phyloP scores from a whole-genome alignment of 1,140 invertebrate genomes.

The Dermatophagoides farinae region DNA sequence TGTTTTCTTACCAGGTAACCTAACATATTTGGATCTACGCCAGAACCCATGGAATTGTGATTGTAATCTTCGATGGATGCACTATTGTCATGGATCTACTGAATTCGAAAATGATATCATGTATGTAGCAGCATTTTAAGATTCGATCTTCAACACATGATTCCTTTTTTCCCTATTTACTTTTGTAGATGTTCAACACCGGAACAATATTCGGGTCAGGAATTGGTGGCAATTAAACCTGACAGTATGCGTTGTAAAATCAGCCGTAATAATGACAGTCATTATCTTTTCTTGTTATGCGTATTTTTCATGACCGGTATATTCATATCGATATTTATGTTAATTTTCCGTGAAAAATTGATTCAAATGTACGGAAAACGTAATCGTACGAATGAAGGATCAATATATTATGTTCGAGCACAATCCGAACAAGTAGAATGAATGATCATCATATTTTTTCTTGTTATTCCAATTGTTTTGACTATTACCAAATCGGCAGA shows the following conservation, averaged over 20 bases:
- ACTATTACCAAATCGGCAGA: no score
- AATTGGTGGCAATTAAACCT: background rate
- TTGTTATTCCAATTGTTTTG: no score
- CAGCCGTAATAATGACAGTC: background rate
- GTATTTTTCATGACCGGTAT: constrained; percentile 7
- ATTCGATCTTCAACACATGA: no score
- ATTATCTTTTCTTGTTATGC: constrained; percentile 11
- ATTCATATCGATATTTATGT: constrained; percentile 8
- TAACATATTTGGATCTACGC: constrained; percentile 15
- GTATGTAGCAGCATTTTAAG: background rate
- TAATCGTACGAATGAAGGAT: constrained; percentile 9
- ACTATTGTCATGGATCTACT: constrained; percentile 12
- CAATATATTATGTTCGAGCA: constrained; percentile 20
- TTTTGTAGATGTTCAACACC: constrained; percentile 14
- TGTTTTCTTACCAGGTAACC: background rate
- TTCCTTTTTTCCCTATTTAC: no score
- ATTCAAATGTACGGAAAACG: constrained; percentile 11
- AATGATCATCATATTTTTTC: background rate
- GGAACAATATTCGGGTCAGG: background rate
- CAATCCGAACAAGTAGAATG: constrained; percentile 1
- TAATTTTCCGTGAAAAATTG: constrained; percentile 14
- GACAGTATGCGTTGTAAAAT: constrained; percentile 11
- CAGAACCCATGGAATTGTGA: constrained; percentile 19
- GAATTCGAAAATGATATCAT: background rate
- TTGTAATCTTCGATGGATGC: constrained; percentile 17